These are phyloP conservation scores for Nymphalis urticae DNA, from an alignment of 2,888 invertebrate species.

Conservation along the genomic window DNA sequence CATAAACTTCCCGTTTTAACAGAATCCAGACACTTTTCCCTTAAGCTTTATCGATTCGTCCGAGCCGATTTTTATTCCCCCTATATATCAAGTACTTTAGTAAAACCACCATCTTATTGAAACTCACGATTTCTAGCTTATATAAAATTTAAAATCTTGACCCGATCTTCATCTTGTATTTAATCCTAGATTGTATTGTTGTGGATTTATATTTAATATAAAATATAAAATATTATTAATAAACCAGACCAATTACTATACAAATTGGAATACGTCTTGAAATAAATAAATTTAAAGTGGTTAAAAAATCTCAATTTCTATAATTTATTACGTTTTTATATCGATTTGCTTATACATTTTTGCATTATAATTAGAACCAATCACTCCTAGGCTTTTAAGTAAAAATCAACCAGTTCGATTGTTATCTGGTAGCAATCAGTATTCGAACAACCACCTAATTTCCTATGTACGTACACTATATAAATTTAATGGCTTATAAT, in stretches of 20 bases:
- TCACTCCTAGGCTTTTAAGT: slow-evolving; percentile 15
- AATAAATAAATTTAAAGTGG: not conserved
- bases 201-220: too few species aligned
- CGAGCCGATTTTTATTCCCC: slow-evolving; percentile 62
- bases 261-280: not conserved
- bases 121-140: slow-evolving; percentile 73
- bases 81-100: slow-evolving; percentile 63
- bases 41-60: slow-evolving; percentile 76
- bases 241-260: too few species aligned
- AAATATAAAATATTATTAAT: too few species aligned
- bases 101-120: slow-evolving; percentile 72
- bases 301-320: not conserved
- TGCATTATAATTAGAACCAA: slow-evolving; percentile 11
- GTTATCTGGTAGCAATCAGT: slow-evolving; percentile 66
- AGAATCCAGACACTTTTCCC: slow-evolving; percentile 66
- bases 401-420: slow-evolving; percentile 51
- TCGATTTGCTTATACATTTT: slow-evolving; percentile 6
- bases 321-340: slow-evolving; percentile 7
- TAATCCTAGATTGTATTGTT: too few species aligned
- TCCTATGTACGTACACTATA: slow-evolving; percentile 70
- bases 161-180: slow-evolving; percentile 44
- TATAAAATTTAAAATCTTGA: slow-evolving; percentile 62
- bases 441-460: slow-evolving; percentile 74
- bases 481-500: slow-evolving; percentile 73
- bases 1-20: slow-evolving; percentile 79